Conservation (phyloP, 2,888 invertebrate species). For the Resseliella maxima region DNA sequence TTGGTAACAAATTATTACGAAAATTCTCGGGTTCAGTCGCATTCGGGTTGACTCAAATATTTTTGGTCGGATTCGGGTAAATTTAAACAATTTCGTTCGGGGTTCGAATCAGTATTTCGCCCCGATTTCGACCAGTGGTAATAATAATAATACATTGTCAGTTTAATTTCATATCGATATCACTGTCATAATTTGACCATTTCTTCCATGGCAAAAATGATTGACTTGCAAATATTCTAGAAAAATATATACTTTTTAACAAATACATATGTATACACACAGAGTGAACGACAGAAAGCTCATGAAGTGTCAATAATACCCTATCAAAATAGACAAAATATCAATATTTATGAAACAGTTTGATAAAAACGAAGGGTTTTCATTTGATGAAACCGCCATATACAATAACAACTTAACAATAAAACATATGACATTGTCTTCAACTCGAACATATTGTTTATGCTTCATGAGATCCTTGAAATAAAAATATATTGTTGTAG, state of each 20-base stretch:
- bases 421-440: conserved; percentile 19
- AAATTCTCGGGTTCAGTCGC: too few relatives aligned
- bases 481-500: too few relatives aligned
- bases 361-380: background rate
- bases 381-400: background rate
- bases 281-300: background rate
- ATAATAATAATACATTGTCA: conserved; percentile 16
- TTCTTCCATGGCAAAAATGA: background rate
- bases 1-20: too few relatives aligned
- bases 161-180: background rate
- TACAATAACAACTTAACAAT: background rate
- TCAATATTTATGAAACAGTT: background rate
- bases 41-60: too few relatives aligned
- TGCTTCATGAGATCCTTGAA: background rate
- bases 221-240: too few relatives aligned
- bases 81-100: too few relatives aligned
- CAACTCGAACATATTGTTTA: background rate
- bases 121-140: too few relatives aligned
- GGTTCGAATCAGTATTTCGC: too few relatives aligned
- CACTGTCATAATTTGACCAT: background rate
- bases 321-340: background rate
- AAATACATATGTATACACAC: background rate
- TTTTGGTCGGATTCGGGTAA: too few relatives aligned
- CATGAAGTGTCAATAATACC: background rate
- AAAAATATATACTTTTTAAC: too few relatives aligned